phyloP scores from a whole-genome alignment of 2,888 invertebrate genomes.

The Callyntrura guangdongensis region DNA sequence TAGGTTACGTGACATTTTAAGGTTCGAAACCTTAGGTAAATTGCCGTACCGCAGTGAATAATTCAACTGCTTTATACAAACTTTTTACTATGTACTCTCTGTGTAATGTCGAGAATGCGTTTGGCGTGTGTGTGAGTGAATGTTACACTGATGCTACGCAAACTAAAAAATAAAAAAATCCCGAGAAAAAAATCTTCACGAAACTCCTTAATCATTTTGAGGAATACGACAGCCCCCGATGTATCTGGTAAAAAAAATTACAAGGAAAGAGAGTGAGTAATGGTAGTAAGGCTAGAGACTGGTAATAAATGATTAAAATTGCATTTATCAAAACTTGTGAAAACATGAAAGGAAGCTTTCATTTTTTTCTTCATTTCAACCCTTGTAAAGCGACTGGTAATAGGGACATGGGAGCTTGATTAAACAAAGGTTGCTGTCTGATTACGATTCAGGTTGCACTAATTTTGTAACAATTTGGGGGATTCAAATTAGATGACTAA shows the following conservation, averaged over 20 bases:
- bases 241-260: constrained; percentile 22
- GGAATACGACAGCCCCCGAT: constrained; percentile 43
- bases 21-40: too few relatives aligned
- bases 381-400: neutral
- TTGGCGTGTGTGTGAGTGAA: too few relatives aligned
- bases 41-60: neutral
- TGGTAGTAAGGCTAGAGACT: neutral
- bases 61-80: too few relatives aligned
- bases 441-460: neutral
- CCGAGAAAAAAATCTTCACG: neutral
- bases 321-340: neutral
- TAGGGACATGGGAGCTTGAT: neutral
- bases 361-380: too few relatives aligned
- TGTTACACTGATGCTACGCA: too few relatives aligned
- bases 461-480: neutral
- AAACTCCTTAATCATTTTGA: constrained; percentile 57
- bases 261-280: constrained; percentile 51
- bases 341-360: neutral
- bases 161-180: neutral
- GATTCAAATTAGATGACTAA: neutral
- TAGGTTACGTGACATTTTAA: too few relatives aligned
- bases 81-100: too few relatives aligned
- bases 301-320: neutral
- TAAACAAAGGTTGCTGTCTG: neutral
- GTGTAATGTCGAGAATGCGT: too few relatives aligned